phyloP scores from a whole-genome alignment of 2,113 vertebrate species.

The Xiphophorus hellerii region DNA sequence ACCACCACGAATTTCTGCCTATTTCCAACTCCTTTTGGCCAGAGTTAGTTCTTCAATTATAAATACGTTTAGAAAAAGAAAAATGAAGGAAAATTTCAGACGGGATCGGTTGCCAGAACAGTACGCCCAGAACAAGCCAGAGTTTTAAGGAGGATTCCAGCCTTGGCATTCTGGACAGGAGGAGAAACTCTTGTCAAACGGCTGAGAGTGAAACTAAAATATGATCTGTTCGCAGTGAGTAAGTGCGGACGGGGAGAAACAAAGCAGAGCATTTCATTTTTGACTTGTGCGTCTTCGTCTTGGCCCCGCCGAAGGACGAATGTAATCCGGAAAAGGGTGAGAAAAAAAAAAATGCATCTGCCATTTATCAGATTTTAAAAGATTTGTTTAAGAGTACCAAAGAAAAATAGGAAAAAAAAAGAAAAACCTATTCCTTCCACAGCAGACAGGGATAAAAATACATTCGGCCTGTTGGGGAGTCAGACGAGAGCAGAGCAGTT shows the following conservation, averaged over 20 bases:
- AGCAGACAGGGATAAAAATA: neutral
- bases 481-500: conserved; percentile 2
- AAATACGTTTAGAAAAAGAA: neutral
- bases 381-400: neutral
- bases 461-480: conserved; percentile 1
- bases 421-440: neutral
- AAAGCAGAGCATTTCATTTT: conserved; percentile 37
- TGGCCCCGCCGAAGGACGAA: conserved; percentile 32
- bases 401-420: neutral
- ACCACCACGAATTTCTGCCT: too few species aligned
- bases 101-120: conserved; percentile 15
- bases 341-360: conserved; percentile 22
- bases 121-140: conserved; percentile 34
- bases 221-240: conserved; percentile 40
- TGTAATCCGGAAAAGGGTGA: conserved; percentile 14
- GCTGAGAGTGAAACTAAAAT: conserved; percentile 51
- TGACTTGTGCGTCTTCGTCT: conserved; percentile 42
- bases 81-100: conserved; percentile 7
- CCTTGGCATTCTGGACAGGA: conserved; percentile 15
- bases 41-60: conserved; percentile 21
- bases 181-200: conserved; percentile 29
- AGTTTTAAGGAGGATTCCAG: conserved; percentile 41
- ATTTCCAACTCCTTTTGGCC: neutral
- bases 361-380: neutral
- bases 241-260: conserved; percentile 43